These are phyloP conservation scores for Oncorhynchus gorbuscha DNA, from an alignment of 2,113 vertebrate species.

Conservation along the genomic window DNA sequence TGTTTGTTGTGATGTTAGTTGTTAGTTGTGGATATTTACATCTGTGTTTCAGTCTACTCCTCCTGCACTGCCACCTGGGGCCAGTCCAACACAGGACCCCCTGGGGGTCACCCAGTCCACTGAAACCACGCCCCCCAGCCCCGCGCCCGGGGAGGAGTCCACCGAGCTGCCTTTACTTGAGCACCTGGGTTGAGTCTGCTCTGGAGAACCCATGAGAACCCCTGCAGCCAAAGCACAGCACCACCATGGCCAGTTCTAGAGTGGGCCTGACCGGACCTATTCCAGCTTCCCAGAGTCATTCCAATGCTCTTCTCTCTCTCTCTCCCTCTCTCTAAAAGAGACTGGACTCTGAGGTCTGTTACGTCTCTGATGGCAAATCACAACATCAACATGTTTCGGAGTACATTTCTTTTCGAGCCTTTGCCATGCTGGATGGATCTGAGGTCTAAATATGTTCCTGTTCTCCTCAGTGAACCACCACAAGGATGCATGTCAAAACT, in stretches of 20 bases:
- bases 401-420: conserved; percentile 5
- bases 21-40: conserved; percentile 6
- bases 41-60: conserved; percentile 56
- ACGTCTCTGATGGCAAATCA: background rate
- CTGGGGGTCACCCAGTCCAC: conserved; percentile 51
- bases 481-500: conserved; percentile 27
- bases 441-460: background rate
- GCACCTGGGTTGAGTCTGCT: conserved; percentile 79
- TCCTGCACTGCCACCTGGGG: conserved; percentile 55
- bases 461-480: conserved; percentile 26
- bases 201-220: conserved; percentile 15
- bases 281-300: conserved; percentile 54
- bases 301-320: conserved; percentile 16
- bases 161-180: conserved; percentile 86
- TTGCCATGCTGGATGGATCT: conserved; percentile 38
- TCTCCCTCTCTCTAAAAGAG: background rate
- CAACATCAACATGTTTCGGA: background rate
- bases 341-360: background rate
- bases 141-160: conserved; percentile 70
- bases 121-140: conserved; percentile 57
- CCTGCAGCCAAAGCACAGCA: conserved; percentile 50
- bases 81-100: conserved; percentile 64
- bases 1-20: no score
- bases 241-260: conserved; percentile 7
- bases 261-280: conserved; percentile 14